Base-by-base conservation (phyloP, 2,888 invertebrate species). In the Hartigia nigra region DNA sequence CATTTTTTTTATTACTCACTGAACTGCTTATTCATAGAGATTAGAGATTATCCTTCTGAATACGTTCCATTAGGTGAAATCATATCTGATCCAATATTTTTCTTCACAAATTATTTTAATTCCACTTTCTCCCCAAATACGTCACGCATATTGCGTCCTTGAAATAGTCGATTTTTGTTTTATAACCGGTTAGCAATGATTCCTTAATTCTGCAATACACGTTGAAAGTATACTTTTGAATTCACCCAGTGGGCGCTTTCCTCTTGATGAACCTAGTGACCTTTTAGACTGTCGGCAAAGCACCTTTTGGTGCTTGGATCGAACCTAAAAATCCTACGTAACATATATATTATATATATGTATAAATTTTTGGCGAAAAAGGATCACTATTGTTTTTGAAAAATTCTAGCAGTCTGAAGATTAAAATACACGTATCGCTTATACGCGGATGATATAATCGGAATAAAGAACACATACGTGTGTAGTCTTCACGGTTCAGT, bases 391-490 rank as follows among this genome's bases (percentile, higher is more conserved):
- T n/a, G n/a, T n/a, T n/a, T n/a, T n/a, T n/a, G n/a, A n/a, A n/a
- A n/a, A n/a, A n/a, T n/a, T n/a, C n/a, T n/a, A n/a, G n/a, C n/a
- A n/a, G n/a, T n/a, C n/a, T n/a, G n/a, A n/a, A n/a, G n/a, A n/a
- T 80, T 79, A 81, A 78, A 76, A 80, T 81, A 78, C 80, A 76
- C 76, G 74, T 81, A 76, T 78, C 77, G 76, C 74, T 77, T 79
- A 80, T 81, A 76, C 78, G 34, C 23, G n/a, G n/a, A 72, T 72
- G 32, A 32, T 1, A 9, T 23, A 23, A 12, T 14, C 4, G 31
- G 23, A 72, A 12, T 14, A 1, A 23, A 23, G 2, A 23, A 9
- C 23, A 9, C 9, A 23, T 55, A 55, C 23, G 55, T 55, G 55
- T 55, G 23, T 55, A 14, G 9, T 23, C 55, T 55, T 55, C 55